Evolutionary conservation across 92 coral and sea anemone species (phyloP), one percentile per base, ranked within the genome.

Genomic region (Palythoa grandis): DNA sequence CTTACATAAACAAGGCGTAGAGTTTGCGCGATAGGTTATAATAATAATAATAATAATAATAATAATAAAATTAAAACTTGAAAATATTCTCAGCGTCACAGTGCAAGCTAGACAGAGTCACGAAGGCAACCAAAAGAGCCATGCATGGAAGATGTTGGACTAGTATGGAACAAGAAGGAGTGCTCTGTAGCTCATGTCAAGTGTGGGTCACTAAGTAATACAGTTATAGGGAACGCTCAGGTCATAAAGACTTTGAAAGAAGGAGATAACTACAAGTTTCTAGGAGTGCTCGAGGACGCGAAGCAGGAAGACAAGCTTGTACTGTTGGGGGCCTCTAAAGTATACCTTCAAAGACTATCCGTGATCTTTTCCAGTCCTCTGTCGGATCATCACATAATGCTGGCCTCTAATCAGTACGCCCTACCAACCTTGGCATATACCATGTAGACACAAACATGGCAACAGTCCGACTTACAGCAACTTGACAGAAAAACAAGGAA

Each of bases 401-500:
- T 7, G 35, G 11, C 37, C 13, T 66, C 12, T 8, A 66, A 11
- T 37, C 71, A 66, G n/a, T 57, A 15, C n/a, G 65, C 19, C 65
- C 17, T 57, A 10, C 65, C 17, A 57, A 57, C 3, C 16, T 57
- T 57, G 39, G 35, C 9, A 4, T 66, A 3, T 20, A 8, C 70
- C 70, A 66, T 5, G 29, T 66, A 10, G 29, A 66, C 70, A 66
- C 37, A 66, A 66, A 66, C 70, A 66, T 66, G 70, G 70, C 37
- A 35, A 66, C 3, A n/a, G 37, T 19, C 70, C 25, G 70, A 66
- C 35, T 23, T 66, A 66, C 35, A 23, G 12, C 35, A 23, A 66
- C 37, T 66, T n/a, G 70, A 66, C 29, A 66, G 37, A 66, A 35
- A 66, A 66, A 66, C 35, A 66, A 66, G 29, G 29, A 66, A 19